Base-by-base conservation (phyloP, 2,797 vertebrate genomes). In the Acanthurus leucopareius region DNA sequence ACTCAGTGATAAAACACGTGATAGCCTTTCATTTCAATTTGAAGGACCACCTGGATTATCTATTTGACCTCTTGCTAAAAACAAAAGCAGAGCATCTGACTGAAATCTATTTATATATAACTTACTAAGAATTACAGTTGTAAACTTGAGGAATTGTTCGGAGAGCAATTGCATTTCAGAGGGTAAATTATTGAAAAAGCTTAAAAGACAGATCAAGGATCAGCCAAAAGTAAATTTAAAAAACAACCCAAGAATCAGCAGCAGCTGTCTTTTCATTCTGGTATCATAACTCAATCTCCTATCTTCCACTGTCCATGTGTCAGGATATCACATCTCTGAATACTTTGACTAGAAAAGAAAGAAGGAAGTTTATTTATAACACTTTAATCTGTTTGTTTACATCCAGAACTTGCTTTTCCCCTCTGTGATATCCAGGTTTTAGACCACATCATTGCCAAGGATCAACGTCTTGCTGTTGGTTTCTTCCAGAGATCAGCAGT, bases 401-500 rank as follows among this genome's bases (percentile, higher is more conserved):
- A 44, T 25, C 14, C 20, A 64, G 10, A 57, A 11, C 16, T 44
- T 44, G 6, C 51, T 48, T 62, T 5, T 45, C 1, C 5, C 16
- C 14, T 75, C 25, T 67, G n/a, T 92, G 16, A 73, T 77, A 61
- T 82, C 28, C 77, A 98, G 98, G 95, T 96, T 19, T 96, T 97
- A 15, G 80, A 96, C 84, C 72, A 90, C 28, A 93, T 96, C 0
- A 64, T 98, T 14, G 78, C 82, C 0, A 97, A 96, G 86, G 98
- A 99, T 71, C 88, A 88, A 25, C 95, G 95, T 45, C 90, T 99
- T 32, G 97, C 97, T 6, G 95, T 98, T 0, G 97, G 94, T 40
- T 97, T 97, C 91, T 97, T 97, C 78, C 98, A 98, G 90, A 96
- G 96, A 69, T 94, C 97, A 1, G 95, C 94, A 13, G 93, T 96